A percentile compares a stretch with the other conserved stretches of the same genome.
These are phyloP conservation scores for Anguilla anguilla DNA, from an alignment of 2,797 vertebrate genomes.

Conservation along the genomic window DNA sequence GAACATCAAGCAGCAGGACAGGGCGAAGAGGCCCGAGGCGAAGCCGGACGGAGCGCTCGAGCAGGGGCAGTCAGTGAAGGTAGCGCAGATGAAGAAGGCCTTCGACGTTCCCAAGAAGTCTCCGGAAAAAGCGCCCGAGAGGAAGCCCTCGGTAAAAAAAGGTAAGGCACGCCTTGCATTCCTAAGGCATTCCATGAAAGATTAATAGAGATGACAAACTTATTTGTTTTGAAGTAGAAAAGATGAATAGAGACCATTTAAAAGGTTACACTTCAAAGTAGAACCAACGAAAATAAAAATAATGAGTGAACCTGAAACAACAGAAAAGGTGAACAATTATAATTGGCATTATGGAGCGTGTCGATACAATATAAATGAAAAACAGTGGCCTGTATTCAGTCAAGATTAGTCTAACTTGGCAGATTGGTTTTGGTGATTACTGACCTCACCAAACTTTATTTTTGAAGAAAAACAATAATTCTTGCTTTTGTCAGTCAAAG, in stretches of 20 bases:
- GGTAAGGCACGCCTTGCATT: slow-evolving; percentile 60
- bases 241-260: too few relatives aligned
- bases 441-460: background rate
- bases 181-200: background rate
- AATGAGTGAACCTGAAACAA: background rate
- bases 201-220: background rate
- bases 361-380: background rate
- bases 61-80: slow-evolving; percentile 68
- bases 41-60: slow-evolving; percentile 61
- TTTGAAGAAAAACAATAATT: background rate
- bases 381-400: background rate
- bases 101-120: slow-evolving; percentile 74
- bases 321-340: background rate
- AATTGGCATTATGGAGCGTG: background rate
- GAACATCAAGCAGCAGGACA: slow-evolving; percentile 70
- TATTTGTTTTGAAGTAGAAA: background rate
- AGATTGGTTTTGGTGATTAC: background rate
- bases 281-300: background rate
- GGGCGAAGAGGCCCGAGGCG: slow-evolving; percentile 64
- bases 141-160: slow-evolving; percentile 73
- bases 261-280: background rate
- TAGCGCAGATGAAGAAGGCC: slow-evolving; percentile 78
- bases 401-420: background rate
- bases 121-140: slow-evolving; percentile 65
- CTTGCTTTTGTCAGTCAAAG: background rate